Base-by-base conservation (phyloP, 2,797 vertebrate genomes). In the Phaenicophaeus curvirostris region DNA sequence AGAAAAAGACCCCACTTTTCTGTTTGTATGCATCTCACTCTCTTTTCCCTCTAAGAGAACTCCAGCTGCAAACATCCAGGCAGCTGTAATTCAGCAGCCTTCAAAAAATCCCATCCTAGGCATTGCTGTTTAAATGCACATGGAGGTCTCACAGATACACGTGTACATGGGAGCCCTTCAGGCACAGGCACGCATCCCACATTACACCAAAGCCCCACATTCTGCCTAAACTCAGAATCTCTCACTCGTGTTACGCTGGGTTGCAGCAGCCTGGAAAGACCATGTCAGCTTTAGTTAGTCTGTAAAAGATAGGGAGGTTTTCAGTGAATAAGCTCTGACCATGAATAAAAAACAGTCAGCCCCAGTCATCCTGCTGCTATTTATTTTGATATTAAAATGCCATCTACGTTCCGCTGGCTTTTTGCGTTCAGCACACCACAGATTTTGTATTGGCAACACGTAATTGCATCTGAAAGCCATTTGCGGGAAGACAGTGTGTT, bases 371-470 rank as follows among this genome's bases (percentile, higher is more conserved):
- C 33, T n/a, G n/a, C 28, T 30, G 17, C 46, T 78, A 74, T 53
- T 94, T 87, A 87, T 85, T 89, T 78, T 50, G 35, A 74, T 81
- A 82, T 87, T 87, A 75, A 91, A 89, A 87, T 89, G 39, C 53
- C 71, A 58, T 80, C 73, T 89, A 77, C 2, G 5, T 93, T 89
- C 71, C 35, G 48, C 79, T 81, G 85, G 28, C 28, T 81, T 63
- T 87, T 65, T 13, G 62, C 13, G 3, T 63, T 59, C 54, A 46
- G 75, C 17, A 0, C 67, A 35, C 51, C 42, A 66, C 65, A 65
- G 74, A 65, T 84, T 91, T 83, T 84, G 19, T 81, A 75, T n/a
- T 73, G 85, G 67, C 78, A 95, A 55, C 48, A 54, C 41, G 37
- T 71, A 87, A 89, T 73, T 89, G 78, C 78, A 46, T 75, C 35